phyloP scores from a whole-genome alignment of 1,140 invertebrate genomes.

The Riptortus pedestris region DNA sequence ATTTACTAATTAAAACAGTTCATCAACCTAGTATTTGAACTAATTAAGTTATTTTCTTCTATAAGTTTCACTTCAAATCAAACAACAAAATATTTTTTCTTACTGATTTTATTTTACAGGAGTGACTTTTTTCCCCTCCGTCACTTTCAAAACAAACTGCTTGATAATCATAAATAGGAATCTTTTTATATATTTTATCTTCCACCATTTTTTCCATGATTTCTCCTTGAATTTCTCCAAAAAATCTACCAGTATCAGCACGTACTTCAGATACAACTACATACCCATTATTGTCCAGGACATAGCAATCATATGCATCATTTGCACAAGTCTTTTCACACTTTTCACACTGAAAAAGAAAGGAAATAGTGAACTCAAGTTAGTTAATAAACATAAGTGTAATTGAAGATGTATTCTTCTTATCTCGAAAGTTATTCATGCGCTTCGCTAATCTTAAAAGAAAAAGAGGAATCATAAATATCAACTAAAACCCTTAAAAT shows the following conservation, averaged over 20 bases:
- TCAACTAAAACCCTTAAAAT: too few species aligned
- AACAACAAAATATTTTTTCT: constrained; percentile 33
- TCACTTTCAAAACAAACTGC: constrained; percentile 61
- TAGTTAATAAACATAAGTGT: too few species aligned
- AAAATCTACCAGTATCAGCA: constrained; percentile 68
- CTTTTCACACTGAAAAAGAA: constrained; percentile 23
- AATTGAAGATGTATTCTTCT: too few species aligned
- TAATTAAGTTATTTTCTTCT: neutral
- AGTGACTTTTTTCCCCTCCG: constrained; percentile 41
- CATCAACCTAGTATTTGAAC: neutral
- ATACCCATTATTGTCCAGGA: constrained; percentile 84
- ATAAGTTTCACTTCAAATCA: neutral
- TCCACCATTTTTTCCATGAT: constrained; percentile 69
- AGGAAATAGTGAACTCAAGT: too few species aligned
- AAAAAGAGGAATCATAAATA: too few species aligned
- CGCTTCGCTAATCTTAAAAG: too few species aligned
- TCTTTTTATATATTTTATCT: constrained; percentile 63
- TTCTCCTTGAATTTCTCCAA: constrained; percentile 67
- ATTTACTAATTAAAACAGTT: neutral
- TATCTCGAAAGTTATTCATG: too few species aligned
- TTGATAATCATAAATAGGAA: constrained; percentile 79
- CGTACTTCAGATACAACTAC: constrained; percentile 65
- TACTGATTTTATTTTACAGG: constrained; percentile 50
- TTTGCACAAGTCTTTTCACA: constrained; percentile 51
- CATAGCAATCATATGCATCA: constrained; percentile 65